Base-by-base conservation (phyloP, 1,140 invertebrate genomes). In the Pemphigus obesinymphae region DNA sequence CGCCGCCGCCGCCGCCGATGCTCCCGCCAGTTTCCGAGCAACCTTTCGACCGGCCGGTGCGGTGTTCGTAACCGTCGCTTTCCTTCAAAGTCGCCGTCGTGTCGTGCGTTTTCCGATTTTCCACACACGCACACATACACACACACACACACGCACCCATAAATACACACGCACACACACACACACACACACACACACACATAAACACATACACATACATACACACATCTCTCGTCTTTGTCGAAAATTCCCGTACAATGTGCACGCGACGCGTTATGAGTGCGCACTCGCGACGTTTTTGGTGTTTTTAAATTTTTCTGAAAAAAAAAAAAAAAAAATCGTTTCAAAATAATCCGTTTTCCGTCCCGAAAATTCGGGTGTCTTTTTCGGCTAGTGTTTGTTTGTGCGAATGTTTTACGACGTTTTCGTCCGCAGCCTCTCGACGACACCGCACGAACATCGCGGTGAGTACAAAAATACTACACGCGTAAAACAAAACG, bases 11-110 rank as follows among this genome's bases (percentile, higher is more conserved):
- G 76, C n/a, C 50, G 53, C 37, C 76, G 76, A 55, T 23, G 50
- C 55, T 80, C 50, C 55, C 55, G 55, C 53, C 76, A 80, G 76
- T 80, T 61, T 80, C 53, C 76, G 76, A 80, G 76, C 55, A 50
- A 63, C 55, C 76, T 26, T 63, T 43, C 53, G 45, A 73, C 70
- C 34, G 37, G 37, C 23, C 55, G 76, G 76, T 80, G 70, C 26
- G 76, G 37, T 45, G 76, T 80, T 76, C 53, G 76, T 26, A 20
- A 31, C n/a, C 20, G 55, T 20, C 3, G 11, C 63, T 40, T 40
- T 40, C 43, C 4, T 45, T 11, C 43, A n/a, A n/a, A n/a, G 31
- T 29, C 73, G 17, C 26, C 29, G 17, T 48, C 48, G 72, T 31
- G 23, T 31, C 37, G 34, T 43, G 26, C 53, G 55, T 7, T 29